phyloP scores from a whole-genome alignment of 2,113 vertebrate species.

The Zapornia atra region DNA sequence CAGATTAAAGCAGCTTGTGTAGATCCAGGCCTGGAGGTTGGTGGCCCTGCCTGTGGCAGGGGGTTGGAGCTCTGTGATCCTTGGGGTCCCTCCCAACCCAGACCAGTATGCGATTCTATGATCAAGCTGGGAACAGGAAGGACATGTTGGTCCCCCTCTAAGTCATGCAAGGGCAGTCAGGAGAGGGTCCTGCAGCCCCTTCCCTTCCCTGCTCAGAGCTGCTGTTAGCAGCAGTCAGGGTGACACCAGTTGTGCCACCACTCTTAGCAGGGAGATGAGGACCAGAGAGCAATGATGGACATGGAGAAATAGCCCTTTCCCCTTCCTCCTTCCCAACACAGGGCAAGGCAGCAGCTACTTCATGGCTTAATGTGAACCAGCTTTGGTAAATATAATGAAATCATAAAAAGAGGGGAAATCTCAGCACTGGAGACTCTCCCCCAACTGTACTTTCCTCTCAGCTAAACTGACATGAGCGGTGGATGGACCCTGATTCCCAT shows the following conservation, averaged over 20 bases:
- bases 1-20: not conserved
- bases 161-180: not conserved
- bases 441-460: not conserved
- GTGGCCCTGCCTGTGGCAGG: too few relatives aligned
- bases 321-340: not conserved
- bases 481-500: constrained; percentile 24
- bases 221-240: not conserved
- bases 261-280: not conserved
- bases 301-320: not conserved
- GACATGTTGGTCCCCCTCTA: not conserved
- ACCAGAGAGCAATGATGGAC: fast-evolving
- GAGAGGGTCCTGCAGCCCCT: not conserved
- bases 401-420: constrained; percentile 11
- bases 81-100: too few relatives aligned
- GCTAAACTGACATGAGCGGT: not conserved
- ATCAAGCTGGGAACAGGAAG: not conserved
- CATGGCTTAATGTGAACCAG: not conserved
- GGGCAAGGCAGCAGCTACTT: not conserved
- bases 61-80: too few relatives aligned
- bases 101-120: too few relatives aligned
- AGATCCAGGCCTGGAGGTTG: too few relatives aligned
- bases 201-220: not conserved
- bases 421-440: not conserved
- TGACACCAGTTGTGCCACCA: not conserved
- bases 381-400: constrained; percentile 35